Evolutionary conservation across 2,797 vertebrate genomes (phyloP).

Genomic region (Urophycis tenuis): DNA sequence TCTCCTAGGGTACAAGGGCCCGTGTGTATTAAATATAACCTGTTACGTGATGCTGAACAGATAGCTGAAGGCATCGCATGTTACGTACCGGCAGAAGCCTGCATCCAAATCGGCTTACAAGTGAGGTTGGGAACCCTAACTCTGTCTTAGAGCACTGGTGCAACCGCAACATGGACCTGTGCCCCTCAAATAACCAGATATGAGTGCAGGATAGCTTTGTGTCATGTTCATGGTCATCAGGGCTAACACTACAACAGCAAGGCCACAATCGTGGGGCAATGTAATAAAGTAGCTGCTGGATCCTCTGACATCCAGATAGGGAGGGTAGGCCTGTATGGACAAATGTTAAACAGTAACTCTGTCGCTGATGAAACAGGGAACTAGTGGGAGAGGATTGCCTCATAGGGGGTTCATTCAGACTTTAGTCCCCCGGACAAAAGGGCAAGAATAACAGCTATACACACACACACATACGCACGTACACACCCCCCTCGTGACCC

Average conservation of each 20-base stretch:
- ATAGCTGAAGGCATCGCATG: background rate
- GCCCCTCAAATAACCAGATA: background rate
- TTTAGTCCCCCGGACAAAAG: slow-evolving; percentile 36
- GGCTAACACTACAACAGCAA: background rate
- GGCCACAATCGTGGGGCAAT: background rate
- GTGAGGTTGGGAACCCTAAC: background rate
- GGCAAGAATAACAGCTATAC: slow-evolving; percentile 13
- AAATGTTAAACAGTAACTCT: slow-evolving; percentile 61
- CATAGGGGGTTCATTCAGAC: slow-evolving; percentile 40
- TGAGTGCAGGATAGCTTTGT: background rate
- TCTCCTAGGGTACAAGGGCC: background rate
- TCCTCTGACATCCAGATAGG: background rate
- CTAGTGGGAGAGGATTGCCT: slow-evolving; percentile 39
- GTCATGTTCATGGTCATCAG: background rate
- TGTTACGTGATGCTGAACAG: background rate
- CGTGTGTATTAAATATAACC: background rate
- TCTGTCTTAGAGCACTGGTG: no score
- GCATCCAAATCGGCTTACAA: background rate
- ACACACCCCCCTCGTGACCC: slow-evolving; percentile 18
- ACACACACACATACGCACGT: background rate
- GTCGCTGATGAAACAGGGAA: slow-evolving; percentile 45
- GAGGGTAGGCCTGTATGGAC: slow-evolving; percentile 29
- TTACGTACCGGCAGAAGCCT: background rate
- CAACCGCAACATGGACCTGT: background rate
- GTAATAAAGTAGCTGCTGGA: background rate